Base-by-base conservation (phyloP, 2,888 invertebrate species). In the Marasmarcha lunaedactyla region DNA sequence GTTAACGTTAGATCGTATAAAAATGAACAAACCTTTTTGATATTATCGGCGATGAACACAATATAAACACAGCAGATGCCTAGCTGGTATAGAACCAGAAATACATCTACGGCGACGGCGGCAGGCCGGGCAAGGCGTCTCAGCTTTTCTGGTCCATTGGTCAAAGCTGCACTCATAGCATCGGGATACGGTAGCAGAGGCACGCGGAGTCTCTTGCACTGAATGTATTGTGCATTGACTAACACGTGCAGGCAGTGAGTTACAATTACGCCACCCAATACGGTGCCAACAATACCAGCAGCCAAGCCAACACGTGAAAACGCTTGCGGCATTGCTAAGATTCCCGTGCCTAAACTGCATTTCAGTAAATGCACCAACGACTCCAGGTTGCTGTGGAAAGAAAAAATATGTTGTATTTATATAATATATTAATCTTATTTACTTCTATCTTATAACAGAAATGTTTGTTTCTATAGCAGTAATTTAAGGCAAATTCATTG, bases 41-140 rank as follows among this genome's bases (percentile, higher is more conserved):
- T 79, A 61, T 94, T 97, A 38, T 88, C 88, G 0, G 95, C 90
- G 41, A 97, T 93, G 70, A 98, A 98, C 1, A 97, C 93, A 30
- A 95, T 91, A 70, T 98, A 98, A 12, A 97, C 97, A 71, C 96
- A 96, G 70, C 98, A 97, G 50, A 95, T 94, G 40, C 98, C 98
- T 49, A 95, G 85, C 77, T 96, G 95, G 57, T 95, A 95, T 38
- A 92, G 84, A 51, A 94, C 88, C 46, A 91, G 84, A 67, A 91
- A 91, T 36, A 86, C 71, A 62, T 90, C 89, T 33, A 90, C 88
- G 36, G 88, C 71, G 58, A 74, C 76, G 71, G 87, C 86, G 33
- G 90, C 85, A 14, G 84, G 68, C 9, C 73, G 77, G 1, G 91
- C 87, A 49, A 90, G 85, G 43, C 74, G 77, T 46, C 87, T 86